phyloP scores from a whole-genome alignment of 2,113 vertebrate genomes.

The Mormoops blainvillei region DNA sequence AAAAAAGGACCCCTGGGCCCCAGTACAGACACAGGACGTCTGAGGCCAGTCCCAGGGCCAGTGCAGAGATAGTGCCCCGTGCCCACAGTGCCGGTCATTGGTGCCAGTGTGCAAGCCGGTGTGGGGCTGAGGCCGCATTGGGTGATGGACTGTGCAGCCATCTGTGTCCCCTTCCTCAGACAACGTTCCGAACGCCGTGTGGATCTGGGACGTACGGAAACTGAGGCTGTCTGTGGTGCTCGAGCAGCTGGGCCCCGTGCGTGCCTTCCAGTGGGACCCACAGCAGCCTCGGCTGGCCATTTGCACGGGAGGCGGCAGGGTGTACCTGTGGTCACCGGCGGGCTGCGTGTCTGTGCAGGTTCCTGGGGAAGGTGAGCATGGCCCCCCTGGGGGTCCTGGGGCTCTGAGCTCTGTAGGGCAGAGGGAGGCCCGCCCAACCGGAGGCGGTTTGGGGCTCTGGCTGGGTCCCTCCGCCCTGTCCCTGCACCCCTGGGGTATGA shows the following conservation, averaged over 20 bases:
- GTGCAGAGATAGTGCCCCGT: background rate
- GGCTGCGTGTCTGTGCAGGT: slow-evolving; percentile 91
- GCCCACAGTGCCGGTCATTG: background rate
- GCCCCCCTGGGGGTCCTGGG: fast-evolving
- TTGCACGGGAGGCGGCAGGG: slow-evolving; percentile 86
- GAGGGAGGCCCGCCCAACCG: fast-evolving
- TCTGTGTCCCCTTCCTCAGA: slow-evolving; percentile 75
- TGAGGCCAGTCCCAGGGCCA: too few relatives aligned
- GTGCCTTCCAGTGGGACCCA: slow-evolving; percentile 93
- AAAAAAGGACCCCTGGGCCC: too few relatives aligned
- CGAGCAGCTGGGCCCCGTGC: slow-evolving; percentile 87
- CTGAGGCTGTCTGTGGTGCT: slow-evolving; percentile 87
- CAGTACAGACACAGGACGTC: too few relatives aligned
- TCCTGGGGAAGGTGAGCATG: slow-evolving; percentile 84
- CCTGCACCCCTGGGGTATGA: fast-evolving
- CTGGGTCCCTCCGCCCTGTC: too few relatives aligned
- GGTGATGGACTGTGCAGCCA: fast-evolving
- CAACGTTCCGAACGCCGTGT: slow-evolving; percentile 87
- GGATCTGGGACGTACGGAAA: slow-evolving; percentile 94
- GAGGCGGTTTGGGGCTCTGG: background rate
- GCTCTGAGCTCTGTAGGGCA: fast-evolving
- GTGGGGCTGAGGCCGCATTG: fast-evolving
- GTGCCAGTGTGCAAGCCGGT: background rate
- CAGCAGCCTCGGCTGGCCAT: slow-evolving; percentile 87
- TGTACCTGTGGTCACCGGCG: slow-evolving; percentile 92